Evolutionary conservation across 2,888 invertebrate species (phyloP), one percentile per base, ranked within the genome.

Genomic region (Augochlorella aurata): DNA sequence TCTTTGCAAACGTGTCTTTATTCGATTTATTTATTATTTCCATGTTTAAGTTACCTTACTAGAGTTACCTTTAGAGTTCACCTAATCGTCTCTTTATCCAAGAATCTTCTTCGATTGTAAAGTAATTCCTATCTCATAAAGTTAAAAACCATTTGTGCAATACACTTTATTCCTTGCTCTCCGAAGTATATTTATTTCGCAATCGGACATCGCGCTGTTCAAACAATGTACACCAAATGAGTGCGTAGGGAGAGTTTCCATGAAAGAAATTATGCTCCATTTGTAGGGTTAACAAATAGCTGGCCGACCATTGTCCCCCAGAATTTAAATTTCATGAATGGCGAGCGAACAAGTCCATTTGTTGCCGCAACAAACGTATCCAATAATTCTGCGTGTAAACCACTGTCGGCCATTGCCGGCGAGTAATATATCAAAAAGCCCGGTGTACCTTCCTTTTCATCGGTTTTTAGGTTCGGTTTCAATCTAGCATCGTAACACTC

Each of bases 251-350:
- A 54, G 54, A 54, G 21, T 54, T 21, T 29, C 12, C 21, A 54
- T 5, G 21, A 10, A 21, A 54, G 54, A 21, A 54, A 21, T 54
- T 21, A 54, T 54, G 21, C 12, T 12, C 21, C 12, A 12, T 21
- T 21, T 10, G 21, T 12, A 54, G 54, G 54, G 21, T 54, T 54
- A 21, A 54, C 54, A 21, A 54, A 54, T n/a, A 21, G 21, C 9
- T 1, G 54, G n/a, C 21, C 54, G 1, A 5, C 12, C 21, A 54
- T 54, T 54, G 54, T 54, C 5, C 21, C 12, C 1, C 21, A 1
- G 21, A 12, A 54, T 54, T 54, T 54, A 54, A 54, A 54, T 54
- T 54, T 54, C 54, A 54, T 54, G 54, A 54, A 54, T 10, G 54
- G 12, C 0, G 5, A n/a, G 12, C 54, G 38, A 38, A 21, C 21